These are phyloP conservation scores for Drosophila paulistorum DNA, from an alignment of 1,140 invertebrate genomes.

Conservation along the genomic window DNA sequence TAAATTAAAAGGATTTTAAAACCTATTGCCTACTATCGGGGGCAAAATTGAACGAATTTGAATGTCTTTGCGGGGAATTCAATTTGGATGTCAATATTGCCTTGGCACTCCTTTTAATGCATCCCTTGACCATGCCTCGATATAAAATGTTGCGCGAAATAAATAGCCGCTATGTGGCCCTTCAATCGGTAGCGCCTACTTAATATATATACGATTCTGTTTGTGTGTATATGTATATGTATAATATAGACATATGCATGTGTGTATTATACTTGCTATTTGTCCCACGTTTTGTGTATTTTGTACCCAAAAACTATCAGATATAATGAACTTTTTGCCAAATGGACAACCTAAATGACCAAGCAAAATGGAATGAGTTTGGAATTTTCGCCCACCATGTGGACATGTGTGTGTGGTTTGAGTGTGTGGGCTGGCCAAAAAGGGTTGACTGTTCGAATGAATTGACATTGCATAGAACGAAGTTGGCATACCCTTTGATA, in stretches of 20 bases:
- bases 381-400: not conserved
- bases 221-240: not conserved
- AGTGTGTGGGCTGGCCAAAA: not conserved
- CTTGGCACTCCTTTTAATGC: no score
- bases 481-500: not conserved
- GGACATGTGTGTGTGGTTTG: not conserved
- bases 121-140: no score
- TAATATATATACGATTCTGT: not conserved
- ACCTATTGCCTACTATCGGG: no score
- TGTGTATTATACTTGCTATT: not conserved
- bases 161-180: constrained; percentile 21
- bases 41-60: no score
- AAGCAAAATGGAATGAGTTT: not conserved
- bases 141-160: constrained; percentile 15
- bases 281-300: not conserved
- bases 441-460: not conserved
- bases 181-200: constrained; percentile 30
- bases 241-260: not conserved
- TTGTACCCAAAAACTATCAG: not conserved
- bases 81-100: no score
- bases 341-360: not conserved
- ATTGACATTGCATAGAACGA: not conserved
- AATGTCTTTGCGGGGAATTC: no score
- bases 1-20: no score
- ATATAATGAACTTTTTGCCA: constrained; percentile 7